Percentiles rank a stretch among this genome's conserved stretches.
These are phyloP conservation scores for Griposia aprilina DNA, from an alignment of 2,888 invertebrate genomes.

Conservation along the genomic window DNA sequence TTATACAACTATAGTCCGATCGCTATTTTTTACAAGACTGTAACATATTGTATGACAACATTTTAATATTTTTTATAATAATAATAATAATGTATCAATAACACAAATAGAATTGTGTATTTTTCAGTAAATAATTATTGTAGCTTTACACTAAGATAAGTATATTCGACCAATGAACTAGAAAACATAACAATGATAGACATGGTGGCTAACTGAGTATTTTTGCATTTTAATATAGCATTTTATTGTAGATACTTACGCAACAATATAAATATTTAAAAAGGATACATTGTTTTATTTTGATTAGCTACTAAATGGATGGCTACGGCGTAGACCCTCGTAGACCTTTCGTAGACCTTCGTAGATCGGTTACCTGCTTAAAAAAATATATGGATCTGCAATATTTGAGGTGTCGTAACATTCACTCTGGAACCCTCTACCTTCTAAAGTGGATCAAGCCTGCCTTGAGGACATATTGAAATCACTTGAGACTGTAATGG, in stretches of 20 bases:
- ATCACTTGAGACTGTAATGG: not conserved
- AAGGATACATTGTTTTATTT: slow-evolving; percentile 37
- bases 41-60: not conserved
- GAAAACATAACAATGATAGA: slow-evolving; percentile 37
- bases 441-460: not conserved
- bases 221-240: slow-evolving; percentile 66
- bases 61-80: slow-evolving; percentile 29
- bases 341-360: slow-evolving; percentile 17
- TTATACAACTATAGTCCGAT: not conserved
- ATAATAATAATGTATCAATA: not conserved
- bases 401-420: slow-evolving; percentile 12
- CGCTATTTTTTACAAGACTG: slow-evolving; percentile 19
- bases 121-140: slow-evolving; percentile 25
- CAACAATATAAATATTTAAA: slow-evolving; percentile 56
- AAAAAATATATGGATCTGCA: slow-evolving; percentile 22
- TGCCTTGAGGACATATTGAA: not conserved
- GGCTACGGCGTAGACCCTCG: slow-evolving; percentile 42
- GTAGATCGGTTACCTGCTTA: slow-evolving; percentile 2
- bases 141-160: slow-evolving; percentile 30
- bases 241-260: slow-evolving; percentile 56
- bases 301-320: not conserved
- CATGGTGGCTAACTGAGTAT: slow-evolving; percentile 47
- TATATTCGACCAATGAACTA: slow-evolving; percentile 44
- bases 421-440: not conserved
- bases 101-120: slow-evolving; percentile 12